phyloP scores from a whole-genome alignment of 2,797 vertebrate species.

The Loriculus beryllinus region DNA sequence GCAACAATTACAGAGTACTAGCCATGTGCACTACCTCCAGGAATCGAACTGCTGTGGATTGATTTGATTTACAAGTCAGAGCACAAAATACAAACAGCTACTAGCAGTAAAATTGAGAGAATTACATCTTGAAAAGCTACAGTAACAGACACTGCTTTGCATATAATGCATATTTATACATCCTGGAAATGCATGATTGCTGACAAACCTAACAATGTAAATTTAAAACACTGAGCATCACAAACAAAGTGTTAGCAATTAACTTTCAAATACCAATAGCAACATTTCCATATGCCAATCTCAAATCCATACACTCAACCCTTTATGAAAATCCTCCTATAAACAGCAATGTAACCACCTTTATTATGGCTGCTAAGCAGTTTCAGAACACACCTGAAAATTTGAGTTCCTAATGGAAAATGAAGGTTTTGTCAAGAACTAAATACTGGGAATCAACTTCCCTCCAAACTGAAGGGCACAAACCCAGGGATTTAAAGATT shows the following conservation, averaged over 20 bases:
- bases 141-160: conserved; percentile 28
- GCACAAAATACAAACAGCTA: conserved; percentile 10
- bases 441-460: background rate
- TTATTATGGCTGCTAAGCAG: background rate
- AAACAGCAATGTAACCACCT: background rate
- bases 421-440: background rate
- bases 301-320: background rate
- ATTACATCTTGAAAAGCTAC: conserved; percentile 25
- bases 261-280: conserved; percentile 15
- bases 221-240: conserved; percentile 41
- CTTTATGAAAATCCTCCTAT: background rate
- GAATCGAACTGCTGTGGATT: background rate
- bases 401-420: background rate
- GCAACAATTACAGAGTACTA: background rate
- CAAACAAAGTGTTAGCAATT: conserved; percentile 37
- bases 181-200: conserved; percentile 22
- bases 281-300: conserved; percentile 24
- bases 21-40: background rate
- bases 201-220: conserved; percentile 53
- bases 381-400: background rate
- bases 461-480: background rate
- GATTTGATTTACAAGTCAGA: background rate
- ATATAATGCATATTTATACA: conserved; percentile 52
- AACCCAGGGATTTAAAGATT: background rate
- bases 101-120: conserved; percentile 25